These are phyloP conservation scores for Zaprionus ghesquierei DNA, from an alignment of 1,140 invertebrate genomes.

Conservation along the genomic window DNA sequence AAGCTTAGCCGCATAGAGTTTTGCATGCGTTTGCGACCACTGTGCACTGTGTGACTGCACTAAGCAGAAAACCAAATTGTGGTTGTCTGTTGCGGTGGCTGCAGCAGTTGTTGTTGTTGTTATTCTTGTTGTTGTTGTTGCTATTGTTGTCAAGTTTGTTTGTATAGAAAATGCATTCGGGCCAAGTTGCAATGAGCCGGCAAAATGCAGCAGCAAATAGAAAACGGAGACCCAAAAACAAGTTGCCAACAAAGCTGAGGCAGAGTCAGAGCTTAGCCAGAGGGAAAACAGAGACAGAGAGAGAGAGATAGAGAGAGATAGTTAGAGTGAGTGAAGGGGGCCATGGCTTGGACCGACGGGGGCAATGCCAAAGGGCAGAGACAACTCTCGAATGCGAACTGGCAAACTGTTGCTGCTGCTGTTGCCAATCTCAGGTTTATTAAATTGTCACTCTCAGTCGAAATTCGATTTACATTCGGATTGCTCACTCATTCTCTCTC, in stretches of 20 bases:
- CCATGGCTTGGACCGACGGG: background rate
- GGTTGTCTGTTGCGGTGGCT: conserved; percentile 52
- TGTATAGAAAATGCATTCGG: conserved; percentile 78
- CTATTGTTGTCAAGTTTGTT: conserved; percentile 44
- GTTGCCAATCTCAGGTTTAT: conserved; percentile 46
- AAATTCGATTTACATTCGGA: conserved; percentile 54
- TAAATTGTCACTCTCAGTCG: conserved; percentile 64
- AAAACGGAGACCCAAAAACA: conserved; percentile 52
- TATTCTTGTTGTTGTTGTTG: conserved; percentile 13
- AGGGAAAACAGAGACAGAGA: background rate
- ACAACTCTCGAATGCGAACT: conserved; percentile 47
- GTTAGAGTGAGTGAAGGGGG: conserved; percentile 3
- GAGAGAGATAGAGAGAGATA: conserved; percentile 25
- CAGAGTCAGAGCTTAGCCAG: background rate
- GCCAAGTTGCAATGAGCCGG: conserved; percentile 78
- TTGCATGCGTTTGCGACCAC: conserved; percentile 2
- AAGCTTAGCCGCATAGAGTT: background rate
- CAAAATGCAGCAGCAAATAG: conserved; percentile 69
- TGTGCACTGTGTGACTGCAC: conserved; percentile 29
- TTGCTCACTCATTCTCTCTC: background rate
- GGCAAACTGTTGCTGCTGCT: conserved; percentile 34
- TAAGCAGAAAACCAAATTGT: conserved; percentile 57
- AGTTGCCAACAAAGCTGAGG: conserved; percentile 39
- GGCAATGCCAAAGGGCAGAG: conserved; percentile 59
- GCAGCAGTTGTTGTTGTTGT: conserved; percentile 13